A percentile compares a stretch with the other conserved stretches of the same genome.
Conservation (phyloP, 2,888 invertebrate genomes). For the Catonia carolina region DNA sequence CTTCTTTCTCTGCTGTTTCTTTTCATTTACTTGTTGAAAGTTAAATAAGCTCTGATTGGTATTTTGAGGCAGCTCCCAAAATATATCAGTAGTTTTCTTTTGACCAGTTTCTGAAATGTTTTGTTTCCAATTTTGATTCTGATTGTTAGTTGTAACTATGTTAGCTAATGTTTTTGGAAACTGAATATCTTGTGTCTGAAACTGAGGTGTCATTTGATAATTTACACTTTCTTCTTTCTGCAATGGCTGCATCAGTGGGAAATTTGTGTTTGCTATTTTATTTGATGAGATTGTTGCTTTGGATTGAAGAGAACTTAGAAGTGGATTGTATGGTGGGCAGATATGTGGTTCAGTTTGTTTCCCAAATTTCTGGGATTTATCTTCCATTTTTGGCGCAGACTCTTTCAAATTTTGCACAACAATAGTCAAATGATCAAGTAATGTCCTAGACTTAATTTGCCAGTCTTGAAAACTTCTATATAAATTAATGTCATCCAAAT, state of each 20-base stretch:
- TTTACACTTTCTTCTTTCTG: too few relatives aligned
- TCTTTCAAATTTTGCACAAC: slow-evolving; percentile 5
- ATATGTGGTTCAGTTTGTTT: too few relatives aligned
- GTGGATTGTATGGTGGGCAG: too few relatives aligned
- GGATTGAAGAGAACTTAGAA: too few relatives aligned
- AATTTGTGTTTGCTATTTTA: too few relatives aligned
- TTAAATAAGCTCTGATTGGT: too few relatives aligned
- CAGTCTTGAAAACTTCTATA: neutral
- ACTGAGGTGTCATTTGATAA: neutral
- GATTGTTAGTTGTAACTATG: neutral
- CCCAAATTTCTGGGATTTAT: too few relatives aligned
- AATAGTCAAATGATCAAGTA: neutral
- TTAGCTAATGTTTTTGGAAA: neutral
- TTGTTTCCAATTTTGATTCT: neutral
- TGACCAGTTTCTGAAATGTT: neutral
- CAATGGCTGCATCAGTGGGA: too few relatives aligned
- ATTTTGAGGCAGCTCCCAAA: neutral
- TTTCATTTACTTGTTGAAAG: too few relatives aligned
- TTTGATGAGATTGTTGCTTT: too few relatives aligned
- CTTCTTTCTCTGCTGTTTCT: too few relatives aligned
- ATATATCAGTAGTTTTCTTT: neutral
- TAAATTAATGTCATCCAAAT: neutral
- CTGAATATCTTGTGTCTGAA: neutral
- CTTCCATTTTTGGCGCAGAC: neutral
- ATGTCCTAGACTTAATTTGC: neutral